Evolutionary conservation across 2,113 vertebrate genomes (phyloP).

Genomic region (Puffinus mauretanicus): DNA sequence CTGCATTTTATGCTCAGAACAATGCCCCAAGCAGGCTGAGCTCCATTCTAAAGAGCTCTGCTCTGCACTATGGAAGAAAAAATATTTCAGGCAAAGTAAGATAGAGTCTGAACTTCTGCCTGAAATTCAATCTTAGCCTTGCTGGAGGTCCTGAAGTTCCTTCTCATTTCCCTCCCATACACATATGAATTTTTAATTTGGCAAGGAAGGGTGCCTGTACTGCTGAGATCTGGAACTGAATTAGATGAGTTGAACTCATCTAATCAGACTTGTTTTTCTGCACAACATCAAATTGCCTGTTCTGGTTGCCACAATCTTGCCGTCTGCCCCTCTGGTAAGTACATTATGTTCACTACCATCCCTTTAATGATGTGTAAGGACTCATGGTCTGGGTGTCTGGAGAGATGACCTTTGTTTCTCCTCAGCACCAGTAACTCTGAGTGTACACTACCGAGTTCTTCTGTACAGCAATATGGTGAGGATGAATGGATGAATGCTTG

Average conservation of each 20-base stretch:
- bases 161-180: neutral
- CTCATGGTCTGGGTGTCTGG: neutral
- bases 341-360: neutral
- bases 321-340: neutral
- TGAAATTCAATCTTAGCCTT: neutral
- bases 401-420: neutral
- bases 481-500: neutral
- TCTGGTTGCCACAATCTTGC: conserved; percentile 4
- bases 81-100: neutral
- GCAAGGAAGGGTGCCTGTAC: neutral
- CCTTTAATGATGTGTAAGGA: neutral
- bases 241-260: neutral
- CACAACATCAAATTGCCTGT: neutral
- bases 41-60: neutral
- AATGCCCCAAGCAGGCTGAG: neutral
- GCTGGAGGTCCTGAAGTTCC: neutral
- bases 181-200: neutral
- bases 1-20: neutral
- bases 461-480: neutral
- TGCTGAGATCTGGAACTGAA: conserved; percentile 12
- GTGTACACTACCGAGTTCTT: neutral
- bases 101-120: neutral
- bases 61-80: neutral
- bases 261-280: conserved; percentile 14
- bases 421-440: neutral